These are phyloP conservation scores for Pseudochirops corinnae DNA, from an alignment of 2,797 vertebrate species.

Conservation along the genomic window DNA sequence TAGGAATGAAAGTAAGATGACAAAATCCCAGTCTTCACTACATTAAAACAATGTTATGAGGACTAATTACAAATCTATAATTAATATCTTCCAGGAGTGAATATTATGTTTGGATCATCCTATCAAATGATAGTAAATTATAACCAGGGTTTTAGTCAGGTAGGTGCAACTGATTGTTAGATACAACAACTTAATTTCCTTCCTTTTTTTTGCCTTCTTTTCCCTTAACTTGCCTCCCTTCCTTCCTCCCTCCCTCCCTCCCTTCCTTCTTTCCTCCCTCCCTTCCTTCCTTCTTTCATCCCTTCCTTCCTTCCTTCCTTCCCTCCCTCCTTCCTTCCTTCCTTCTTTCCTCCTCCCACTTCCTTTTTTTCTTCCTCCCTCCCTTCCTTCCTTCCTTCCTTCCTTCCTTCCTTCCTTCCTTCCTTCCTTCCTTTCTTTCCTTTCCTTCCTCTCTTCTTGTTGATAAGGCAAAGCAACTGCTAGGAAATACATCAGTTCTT, in stretches of 20 bases:
- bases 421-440: too few relatives aligned
- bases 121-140: not conserved
- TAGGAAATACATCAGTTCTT: not conserved
- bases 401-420: too few relatives aligned
- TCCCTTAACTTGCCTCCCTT: too few relatives aligned
- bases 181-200: not conserved
- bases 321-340: not conserved
- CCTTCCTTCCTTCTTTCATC: not conserved
- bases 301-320: too few relatives aligned
- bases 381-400: not conserved
- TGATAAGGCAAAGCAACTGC: not conserved
- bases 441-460: not conserved
- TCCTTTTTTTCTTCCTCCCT: fast-evolving
- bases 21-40: not conserved
- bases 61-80: not conserved
- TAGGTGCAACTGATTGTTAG: not conserved
- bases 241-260: too few relatives aligned
- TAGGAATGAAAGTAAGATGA: not conserved
- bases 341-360: too few relatives aligned
- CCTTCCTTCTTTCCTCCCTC: too few relatives aligned
- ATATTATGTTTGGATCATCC: not conserved
- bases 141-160: not conserved
- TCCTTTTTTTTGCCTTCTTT: too few relatives aligned
- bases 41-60: not conserved
- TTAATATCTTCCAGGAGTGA: not conserved